phyloP scores from a whole-genome alignment of 2,797 vertebrate species.

The Silurus aristotelis region DNA sequence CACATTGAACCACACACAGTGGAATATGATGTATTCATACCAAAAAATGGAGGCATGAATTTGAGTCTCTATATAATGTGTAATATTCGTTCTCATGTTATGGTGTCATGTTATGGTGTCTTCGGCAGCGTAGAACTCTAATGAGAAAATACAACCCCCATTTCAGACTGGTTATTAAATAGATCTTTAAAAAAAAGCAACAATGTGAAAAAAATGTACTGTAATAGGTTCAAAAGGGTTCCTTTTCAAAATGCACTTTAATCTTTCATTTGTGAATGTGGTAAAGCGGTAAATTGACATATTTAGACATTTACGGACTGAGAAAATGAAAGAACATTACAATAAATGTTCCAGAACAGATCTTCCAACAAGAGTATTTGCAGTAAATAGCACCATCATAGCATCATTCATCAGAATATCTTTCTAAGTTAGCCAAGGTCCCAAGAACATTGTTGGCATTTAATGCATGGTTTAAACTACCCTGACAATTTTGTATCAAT shows the following conservation, averaged over 20 bases:
- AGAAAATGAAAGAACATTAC: no score
- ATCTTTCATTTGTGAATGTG: neutral
- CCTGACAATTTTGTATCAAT: neutral
- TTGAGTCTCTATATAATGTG: neutral
- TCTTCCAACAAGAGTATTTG: neutral
- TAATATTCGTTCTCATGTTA: neutral
- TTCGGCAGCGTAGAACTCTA: neutral
- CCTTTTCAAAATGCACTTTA: neutral
- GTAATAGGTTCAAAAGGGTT: no score
- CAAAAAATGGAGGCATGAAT: neutral
- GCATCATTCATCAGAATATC: neutral
- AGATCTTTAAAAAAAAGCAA: neutral
- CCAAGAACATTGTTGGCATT: neutral
- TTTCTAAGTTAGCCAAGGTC: neutral
- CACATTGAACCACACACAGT: neutral
- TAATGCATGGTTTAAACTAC: neutral
- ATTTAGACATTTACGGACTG: neutral
- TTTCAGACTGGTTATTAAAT: conserved; percentile 9
- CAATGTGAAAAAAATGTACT: neutral
- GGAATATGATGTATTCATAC: no score
- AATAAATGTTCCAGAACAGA: no score
- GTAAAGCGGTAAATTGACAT: neutral
- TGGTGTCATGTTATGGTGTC: neutral
- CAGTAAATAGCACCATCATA: neutral
- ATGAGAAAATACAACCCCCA: neutral